A percentile compares a stretch with the other conserved stretches of the same genome.
Evolutionary conservation across 2,113 vertebrate species (phyloP).

Genomic region (Haliaeetus leucogaster): DNA sequence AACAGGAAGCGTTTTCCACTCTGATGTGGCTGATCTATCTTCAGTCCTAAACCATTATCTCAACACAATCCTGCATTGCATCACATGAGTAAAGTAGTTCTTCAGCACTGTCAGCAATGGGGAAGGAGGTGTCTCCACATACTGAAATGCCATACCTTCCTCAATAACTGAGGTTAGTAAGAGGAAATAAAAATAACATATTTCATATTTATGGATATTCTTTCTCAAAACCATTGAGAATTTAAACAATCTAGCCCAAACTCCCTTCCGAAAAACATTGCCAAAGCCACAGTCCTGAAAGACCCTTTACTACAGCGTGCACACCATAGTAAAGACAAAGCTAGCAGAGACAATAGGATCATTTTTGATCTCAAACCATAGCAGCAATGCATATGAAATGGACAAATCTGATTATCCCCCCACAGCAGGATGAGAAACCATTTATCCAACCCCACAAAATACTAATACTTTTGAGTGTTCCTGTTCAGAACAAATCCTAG

Average conservation of each 20-base stretch:
- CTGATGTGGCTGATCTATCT: neutral
- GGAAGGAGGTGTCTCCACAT: neutral
- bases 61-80: neutral
- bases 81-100: neutral
- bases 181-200: neutral
- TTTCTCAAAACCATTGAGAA: neutral
- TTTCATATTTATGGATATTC: neutral
- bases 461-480: neutral
- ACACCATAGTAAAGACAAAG: neutral
- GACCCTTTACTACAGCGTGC: neutral
- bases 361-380: neutral
- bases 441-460: neutral
- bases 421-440: fast-evolving
- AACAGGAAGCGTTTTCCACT: neutral
- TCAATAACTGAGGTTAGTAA: neutral
- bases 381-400: neutral
- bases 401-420: neutral
- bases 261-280: neutral
- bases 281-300: neutral
- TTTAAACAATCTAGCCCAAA: neutral
- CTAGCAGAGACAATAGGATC: neutral
- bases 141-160: neutral
- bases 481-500: neutral
- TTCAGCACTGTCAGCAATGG: neutral
- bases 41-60: neutral